These are phyloP conservation scores for Thripadectes ignobilis DNA, from an alignment of 2,797 vertebrate species.

Conservation along the genomic window DNA sequence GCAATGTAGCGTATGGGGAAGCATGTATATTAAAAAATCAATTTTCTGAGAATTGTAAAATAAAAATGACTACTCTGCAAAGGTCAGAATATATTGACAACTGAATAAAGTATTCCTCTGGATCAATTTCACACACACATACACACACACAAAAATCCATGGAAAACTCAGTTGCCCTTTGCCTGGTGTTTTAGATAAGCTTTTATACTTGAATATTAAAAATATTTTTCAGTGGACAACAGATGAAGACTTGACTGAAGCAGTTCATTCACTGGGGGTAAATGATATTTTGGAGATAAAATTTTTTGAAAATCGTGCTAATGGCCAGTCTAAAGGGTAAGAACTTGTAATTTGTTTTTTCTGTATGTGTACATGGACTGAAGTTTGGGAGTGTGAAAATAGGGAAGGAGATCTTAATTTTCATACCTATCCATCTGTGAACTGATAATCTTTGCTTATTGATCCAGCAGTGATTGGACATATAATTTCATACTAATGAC, in stretches of 20 bases:
- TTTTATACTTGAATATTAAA: slow-evolving; percentile 39
- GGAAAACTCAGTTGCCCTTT: background rate
- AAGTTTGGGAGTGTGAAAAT: background rate
- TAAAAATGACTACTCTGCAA: background rate
- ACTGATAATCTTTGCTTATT: background rate
- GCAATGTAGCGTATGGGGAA: background rate
- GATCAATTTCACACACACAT: background rate
- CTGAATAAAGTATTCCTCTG: background rate
- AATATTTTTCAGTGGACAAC: slow-evolving; percentile 93
- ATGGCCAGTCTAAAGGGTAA: slow-evolving; percentile 98
- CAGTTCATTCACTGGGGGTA: slow-evolving; percentile 94
- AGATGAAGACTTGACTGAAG: slow-evolving; percentile 97
- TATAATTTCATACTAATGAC: background rate
- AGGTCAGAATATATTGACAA: background rate
- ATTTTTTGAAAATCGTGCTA: slow-evolving; percentile 98
- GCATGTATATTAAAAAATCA: background rate
- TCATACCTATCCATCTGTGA: background rate
- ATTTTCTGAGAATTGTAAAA: background rate
- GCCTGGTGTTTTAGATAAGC: background rate
- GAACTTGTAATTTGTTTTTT: slow-evolving; percentile 27
- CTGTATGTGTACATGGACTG: background rate
- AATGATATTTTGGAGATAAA: slow-evolving; percentile 98
- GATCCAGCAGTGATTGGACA: background rate
- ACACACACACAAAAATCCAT: background rate
- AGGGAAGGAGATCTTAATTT: background rate